Base-by-base conservation (phyloP, 30 jellyfish, hydroid and myxozoan species). In the Catostylus mosaicus region DNA sequence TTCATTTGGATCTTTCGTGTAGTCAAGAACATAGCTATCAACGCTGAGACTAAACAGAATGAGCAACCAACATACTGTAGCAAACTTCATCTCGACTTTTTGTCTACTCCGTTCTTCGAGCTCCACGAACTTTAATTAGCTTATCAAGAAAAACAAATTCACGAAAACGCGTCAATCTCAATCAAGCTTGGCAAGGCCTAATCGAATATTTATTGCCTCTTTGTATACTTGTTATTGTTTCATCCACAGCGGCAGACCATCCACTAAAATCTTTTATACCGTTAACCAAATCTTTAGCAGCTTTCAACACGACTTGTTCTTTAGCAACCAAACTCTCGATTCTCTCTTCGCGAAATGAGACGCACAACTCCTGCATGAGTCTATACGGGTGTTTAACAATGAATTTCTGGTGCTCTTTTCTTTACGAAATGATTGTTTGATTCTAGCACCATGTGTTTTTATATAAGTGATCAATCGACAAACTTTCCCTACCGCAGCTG, bases 1-100 rank as follows among this genome's bases (percentile, higher is more conserved):
- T 40, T 79, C 93, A 62, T 88, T 88, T n/a, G 89, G 85, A 43
- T 88, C 97, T 65, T 47, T 69, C 63, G 87, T 47, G 74, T 77
- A 80, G 37, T 78, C 87, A 32, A 88, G 78, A 20, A 86, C 74
- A 46, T 60, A 75, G 0, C 80, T 70, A 36, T 37, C 30, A n/a
- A 57, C 73, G 11, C 30, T 61, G 62, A 69, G 45, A 51, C 48
- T 40, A 22, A 47, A n/a, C n/a, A 67, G 45, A 23, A 54, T 48
- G 70, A 23, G 57, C 73, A 69, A 29, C 46, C 69, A 47, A 56
- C 29, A 12, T 11, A 35, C 11, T 47, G 14, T 40, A 16, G n/a
- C 18, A 29, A 26, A 20, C 16, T 18, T 34, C 78, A 82, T 65
- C 30, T 52, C 32, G 47, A 11, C 35, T 45, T 62, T 35, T 35